These are phyloP conservation scores for Ceraclea dissimilis DNA, from an alignment of 2,888 invertebrate species.

Conservation along the genomic window DNA sequence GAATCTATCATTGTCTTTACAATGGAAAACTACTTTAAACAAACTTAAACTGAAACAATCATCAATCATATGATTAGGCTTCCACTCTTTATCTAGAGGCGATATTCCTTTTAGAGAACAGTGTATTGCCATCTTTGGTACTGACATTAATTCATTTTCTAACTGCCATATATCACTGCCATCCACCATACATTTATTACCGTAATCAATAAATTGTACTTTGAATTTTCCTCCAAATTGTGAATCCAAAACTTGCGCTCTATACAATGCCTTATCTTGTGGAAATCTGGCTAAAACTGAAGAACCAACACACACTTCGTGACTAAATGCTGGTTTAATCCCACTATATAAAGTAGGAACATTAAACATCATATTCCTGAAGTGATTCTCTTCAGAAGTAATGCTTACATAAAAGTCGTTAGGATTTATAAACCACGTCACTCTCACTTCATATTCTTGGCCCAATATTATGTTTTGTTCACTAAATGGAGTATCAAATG, in stretches of 20 bases:
- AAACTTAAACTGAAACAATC: constrained; percentile 55
- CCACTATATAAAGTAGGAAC: constrained; percentile 61
- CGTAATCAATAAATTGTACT: constrained; percentile 70
- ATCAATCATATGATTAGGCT: constrained; percentile 45
- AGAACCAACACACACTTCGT: constrained; percentile 46
- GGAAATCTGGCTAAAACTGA: constrained; percentile 63
- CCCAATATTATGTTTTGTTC: constrained; percentile 4
- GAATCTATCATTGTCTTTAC: constrained; percentile 41
- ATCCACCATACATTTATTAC: constrained; percentile 59
- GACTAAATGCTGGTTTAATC: constrained; percentile 32
- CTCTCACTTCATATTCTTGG: constrained; percentile 41
- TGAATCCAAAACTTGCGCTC: constrained; percentile 57
- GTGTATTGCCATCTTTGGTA: constrained; percentile 63
- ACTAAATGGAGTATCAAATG: constrained; percentile 13
- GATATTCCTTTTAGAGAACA: constrained; percentile 58
- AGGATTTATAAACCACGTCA: constrained; percentile 72
- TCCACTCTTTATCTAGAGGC: constrained; percentile 54
- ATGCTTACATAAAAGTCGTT: constrained; percentile 62
- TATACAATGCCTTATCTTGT: constrained; percentile 62
- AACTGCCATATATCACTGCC: constrained; percentile 61
- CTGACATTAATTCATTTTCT: constrained; percentile 54
- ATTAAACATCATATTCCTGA: constrained; percentile 61
- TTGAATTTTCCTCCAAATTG: constrained; percentile 53
- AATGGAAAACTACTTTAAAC: constrained; percentile 52
- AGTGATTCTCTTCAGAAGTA: constrained; percentile 45